Conservation (phyloP, 1,140 invertebrate genomes). For the Platyura marginata region DNA sequence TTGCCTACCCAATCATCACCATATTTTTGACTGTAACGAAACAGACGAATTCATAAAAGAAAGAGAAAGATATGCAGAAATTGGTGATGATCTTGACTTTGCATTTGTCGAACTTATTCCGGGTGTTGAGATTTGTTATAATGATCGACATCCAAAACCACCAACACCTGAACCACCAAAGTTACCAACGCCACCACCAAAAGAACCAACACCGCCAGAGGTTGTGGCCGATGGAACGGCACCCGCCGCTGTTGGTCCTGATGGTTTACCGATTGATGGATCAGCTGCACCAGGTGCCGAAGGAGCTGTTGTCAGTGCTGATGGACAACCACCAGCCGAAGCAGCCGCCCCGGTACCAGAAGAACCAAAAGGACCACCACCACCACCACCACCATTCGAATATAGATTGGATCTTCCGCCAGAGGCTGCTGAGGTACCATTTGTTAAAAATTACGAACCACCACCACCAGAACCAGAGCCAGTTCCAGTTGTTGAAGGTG, state of each 20-base stretch:
- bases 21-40: constrained; percentile 2
- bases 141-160: constrained; percentile 22
- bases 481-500: constrained; percentile 10
- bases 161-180: constrained; percentile 23
- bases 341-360: constrained; percentile 9
- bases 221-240: constrained; percentile 15
- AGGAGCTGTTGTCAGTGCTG: constrained; percentile 11
- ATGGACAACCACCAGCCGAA: constrained; percentile 10
- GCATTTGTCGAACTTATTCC: constrained; percentile 85
- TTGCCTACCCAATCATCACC: not conserved
- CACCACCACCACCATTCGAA: constrained; percentile 27
- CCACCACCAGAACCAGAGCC: constrained; percentile 17
- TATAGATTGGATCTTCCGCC: constrained; percentile 24
- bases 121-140: constrained; percentile 29
- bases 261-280: constrained; percentile 7
- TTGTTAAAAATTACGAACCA: constrained; percentile 22
- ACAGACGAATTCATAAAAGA: constrained; percentile 95
- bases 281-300: constrained; percentile 14
- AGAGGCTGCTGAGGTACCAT: constrained; percentile 25
- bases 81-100: constrained; percentile 92
- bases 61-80: constrained; percentile 95
- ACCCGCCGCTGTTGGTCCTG: constrained; percentile 11
- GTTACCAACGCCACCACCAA: constrained; percentile 22
- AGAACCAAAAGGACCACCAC: constrained; percentile 15
- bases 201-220: constrained; percentile 16